A percentile compares a stretch with the other conserved stretches of the same genome.
Conservation (phyloP, 2,797 vertebrate species). For the Odontamblyopus lacepedii region DNA sequence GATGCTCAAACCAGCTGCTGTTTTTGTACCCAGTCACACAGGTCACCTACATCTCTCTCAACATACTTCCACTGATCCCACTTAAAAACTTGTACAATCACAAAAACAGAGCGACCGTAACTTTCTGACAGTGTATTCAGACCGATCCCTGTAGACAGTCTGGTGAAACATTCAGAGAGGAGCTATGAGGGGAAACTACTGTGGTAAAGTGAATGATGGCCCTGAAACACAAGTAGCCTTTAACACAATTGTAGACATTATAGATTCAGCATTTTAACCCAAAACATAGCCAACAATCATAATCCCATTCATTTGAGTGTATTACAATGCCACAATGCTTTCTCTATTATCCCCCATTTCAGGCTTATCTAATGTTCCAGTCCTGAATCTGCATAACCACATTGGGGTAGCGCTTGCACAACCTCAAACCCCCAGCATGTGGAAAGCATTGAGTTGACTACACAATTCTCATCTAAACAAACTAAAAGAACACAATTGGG, state of each 20-base stretch:
- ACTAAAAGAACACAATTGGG: conserved; percentile 31
- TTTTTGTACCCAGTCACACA: conserved; percentile 12
- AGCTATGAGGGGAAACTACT: conserved; percentile 15
- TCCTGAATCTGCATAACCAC: conserved; percentile 34
- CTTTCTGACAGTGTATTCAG: conserved; percentile 24
- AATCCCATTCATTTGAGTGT: conserved; percentile 19
- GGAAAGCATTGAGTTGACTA: conserved; percentile 53
- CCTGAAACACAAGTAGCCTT: conserved; percentile 6
- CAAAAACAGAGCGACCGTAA: conserved; percentile 37
- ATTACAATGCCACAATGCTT: conserved; percentile 8
- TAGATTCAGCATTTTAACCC: conserved; percentile 5
- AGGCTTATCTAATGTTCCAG: conserved; percentile 33
- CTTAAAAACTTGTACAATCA: conserved; percentile 10
- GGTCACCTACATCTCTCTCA: background rate
- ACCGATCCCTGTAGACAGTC: conserved; percentile 24
- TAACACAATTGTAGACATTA: background rate
- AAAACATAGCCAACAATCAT: conserved; percentile 9
- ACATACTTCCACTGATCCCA: conserved; percentile 14
- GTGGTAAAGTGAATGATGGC: conserved; percentile 11
- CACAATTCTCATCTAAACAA: conserved; percentile 61
- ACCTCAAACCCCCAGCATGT: conserved; percentile 48
- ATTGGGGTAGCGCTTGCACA: conserved; percentile 49
- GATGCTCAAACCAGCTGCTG: conserved; percentile 17
- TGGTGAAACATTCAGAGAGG: conserved; percentile 35
- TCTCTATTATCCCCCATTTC: conserved; percentile 17